Evolutionary conservation across 2,888 invertebrate genomes (phyloP).

Genomic region (Polymixis lichenea): DNA sequence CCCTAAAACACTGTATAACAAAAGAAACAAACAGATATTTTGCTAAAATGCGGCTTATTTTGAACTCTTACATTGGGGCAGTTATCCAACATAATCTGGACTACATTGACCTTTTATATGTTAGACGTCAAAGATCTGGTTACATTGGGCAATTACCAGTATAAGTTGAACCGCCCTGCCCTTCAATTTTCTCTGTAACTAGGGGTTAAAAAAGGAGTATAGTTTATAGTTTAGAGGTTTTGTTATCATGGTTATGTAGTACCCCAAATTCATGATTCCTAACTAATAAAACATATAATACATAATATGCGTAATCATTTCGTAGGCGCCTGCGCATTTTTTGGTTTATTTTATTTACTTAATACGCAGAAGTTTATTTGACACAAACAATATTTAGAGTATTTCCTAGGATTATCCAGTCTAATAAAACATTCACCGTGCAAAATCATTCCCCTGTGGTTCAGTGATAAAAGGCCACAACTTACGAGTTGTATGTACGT

Average conservation of each 20-base stretch:
- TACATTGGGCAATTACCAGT: background rate
- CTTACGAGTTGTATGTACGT: no score
- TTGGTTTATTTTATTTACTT: constrained; percentile 30
- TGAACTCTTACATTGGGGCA: constrained; percentile 55
- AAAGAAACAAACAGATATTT: constrained; percentile 77
- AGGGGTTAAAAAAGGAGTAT: background rate
- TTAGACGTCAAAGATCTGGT: constrained; percentile 6
- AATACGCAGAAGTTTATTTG: constrained; percentile 3
- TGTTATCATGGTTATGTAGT: constrained; percentile 8
- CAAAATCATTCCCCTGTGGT: no score
- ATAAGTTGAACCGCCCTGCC: background rate
- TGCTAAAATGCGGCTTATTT: constrained; percentile 72
- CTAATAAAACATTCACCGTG: background rate
- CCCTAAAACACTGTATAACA: constrained; percentile 71
- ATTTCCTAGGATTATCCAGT: background rate
- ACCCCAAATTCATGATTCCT: constrained; percentile 48
- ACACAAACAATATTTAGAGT: background rate
- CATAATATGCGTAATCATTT: constrained; percentile 73
- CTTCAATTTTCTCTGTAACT: background rate
- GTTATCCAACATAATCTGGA: constrained; percentile 1
- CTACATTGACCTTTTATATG: background rate
- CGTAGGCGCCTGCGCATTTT: constrained; percentile 73
- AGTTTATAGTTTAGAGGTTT: constrained; percentile 2
- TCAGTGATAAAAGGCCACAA: no score
- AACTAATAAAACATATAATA: constrained; percentile 64